phyloP scores from a whole-genome alignment of 2,113 vertebrate genomes.

The Shinisaurus crocodilurus region DNA sequence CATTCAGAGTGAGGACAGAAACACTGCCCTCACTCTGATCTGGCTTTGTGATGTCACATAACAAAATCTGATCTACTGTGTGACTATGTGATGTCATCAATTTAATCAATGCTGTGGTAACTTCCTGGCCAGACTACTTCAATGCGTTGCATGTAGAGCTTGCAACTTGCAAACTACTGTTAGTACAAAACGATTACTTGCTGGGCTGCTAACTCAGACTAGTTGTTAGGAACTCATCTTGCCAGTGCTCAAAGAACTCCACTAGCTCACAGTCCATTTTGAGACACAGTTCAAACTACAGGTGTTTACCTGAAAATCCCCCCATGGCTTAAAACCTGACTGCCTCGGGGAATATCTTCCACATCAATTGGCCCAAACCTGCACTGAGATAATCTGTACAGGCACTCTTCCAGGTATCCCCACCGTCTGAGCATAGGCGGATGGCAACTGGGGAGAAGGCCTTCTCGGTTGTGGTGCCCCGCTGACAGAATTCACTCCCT shows the following conservation, averaged over 20 bases:
- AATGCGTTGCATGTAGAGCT: not conserved
- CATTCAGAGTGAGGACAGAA: not conserved
- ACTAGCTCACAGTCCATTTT: not conserved
- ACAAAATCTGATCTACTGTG: not conserved
- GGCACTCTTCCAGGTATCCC: too few relatives aligned
- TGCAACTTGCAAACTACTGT: not conserved
- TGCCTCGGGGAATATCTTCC: not conserved
- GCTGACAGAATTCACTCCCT: too few relatives aligned
- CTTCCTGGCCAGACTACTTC: not conserved
- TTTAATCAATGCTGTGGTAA: not conserved
- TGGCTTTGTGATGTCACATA: not conserved
- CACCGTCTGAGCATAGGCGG: too few relatives aligned
- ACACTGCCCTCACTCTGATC: too few relatives aligned
- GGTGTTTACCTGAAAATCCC: too few relatives aligned
- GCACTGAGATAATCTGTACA: too few relatives aligned
- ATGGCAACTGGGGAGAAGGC: not conserved
- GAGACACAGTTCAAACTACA: not conserved
- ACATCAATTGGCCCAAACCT: not conserved
- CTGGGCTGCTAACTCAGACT: too few relatives aligned
- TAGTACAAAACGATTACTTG: not conserved
- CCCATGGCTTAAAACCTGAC: not conserved
- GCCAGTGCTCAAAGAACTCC: not conserved
- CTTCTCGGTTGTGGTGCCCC: not conserved
- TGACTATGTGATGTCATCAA: not conserved
- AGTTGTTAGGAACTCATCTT: not conserved